phyloP scores from a whole-genome alignment of 2,797 vertebrate genomes.

The Rachycentron canadum region DNA sequence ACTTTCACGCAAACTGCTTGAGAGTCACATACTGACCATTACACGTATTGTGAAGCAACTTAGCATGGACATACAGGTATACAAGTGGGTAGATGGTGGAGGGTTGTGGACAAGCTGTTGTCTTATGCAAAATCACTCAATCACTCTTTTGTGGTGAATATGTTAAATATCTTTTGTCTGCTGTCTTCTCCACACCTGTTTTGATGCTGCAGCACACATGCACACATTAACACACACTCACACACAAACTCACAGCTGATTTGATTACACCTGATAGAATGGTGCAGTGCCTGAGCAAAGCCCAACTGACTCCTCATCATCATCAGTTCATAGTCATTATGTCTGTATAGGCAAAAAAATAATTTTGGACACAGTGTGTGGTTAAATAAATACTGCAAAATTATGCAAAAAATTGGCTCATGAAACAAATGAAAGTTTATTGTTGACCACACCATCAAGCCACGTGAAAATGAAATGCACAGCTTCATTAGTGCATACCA shows the following conservation, averaged over 20 bases:
- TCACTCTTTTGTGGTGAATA: not conserved
- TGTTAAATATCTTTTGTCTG: not conserved
- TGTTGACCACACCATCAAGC: slow-evolving; percentile 38
- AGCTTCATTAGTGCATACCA: slow-evolving; percentile 37
- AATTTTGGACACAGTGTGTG: slow-evolving; percentile 18
- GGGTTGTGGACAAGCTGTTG: not conserved
- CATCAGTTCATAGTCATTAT: slow-evolving; percentile 34
- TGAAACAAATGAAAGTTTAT: slow-evolving; percentile 23
- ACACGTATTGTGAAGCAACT: slow-evolving; percentile 88
- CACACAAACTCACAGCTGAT: slow-evolving; percentile 57
- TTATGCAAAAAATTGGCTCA: slow-evolving; percentile 13
- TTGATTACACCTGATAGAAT: slow-evolving; percentile 69
- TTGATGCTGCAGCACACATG: slow-evolving; percentile 43
- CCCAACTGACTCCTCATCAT: slow-evolving; percentile 41
- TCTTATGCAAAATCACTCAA: not conserved
- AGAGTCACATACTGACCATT: slow-evolving; percentile 88
- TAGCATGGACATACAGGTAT: slow-evolving; percentile 87
- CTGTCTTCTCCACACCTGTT: slow-evolving; percentile 24
- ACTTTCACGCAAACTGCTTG: slow-evolving; percentile 83
- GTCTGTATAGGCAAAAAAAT: slow-evolving; percentile 34
- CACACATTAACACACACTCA: slow-evolving; percentile 1
- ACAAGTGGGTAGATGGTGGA: not conserved
- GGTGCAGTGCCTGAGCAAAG: slow-evolving; percentile 50
- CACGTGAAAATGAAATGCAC: slow-evolving; percentile 17
- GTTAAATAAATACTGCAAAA: slow-evolving; percentile 26